phyloP scores from a whole-genome alignment of 2,113 vertebrate genomes.

The Eublepharis macularius region DNA sequence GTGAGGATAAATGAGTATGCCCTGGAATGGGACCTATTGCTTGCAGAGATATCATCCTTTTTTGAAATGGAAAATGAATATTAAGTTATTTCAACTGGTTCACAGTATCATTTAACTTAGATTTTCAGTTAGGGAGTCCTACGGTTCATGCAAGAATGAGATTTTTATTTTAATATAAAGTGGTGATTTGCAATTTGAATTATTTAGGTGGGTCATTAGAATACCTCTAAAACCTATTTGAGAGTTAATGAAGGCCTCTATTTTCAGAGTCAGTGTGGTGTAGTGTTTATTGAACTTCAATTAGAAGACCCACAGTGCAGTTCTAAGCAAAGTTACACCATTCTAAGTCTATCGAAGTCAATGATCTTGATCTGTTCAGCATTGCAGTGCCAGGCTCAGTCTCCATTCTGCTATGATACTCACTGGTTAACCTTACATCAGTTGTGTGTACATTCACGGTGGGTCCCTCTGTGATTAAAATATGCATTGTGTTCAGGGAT shows the following conservation, averaged over 20 bases:
- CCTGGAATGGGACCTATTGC: background rate
- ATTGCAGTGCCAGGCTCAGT: too few relatives aligned
- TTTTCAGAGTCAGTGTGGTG: background rate
- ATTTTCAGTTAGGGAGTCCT: background rate
- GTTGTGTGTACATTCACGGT: too few relatives aligned
- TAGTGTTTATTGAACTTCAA: too few relatives aligned
- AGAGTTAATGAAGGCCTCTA: background rate
- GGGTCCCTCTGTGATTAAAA: too few relatives aligned
- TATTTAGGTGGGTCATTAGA: background rate
- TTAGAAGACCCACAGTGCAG: too few relatives aligned
- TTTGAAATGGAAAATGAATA: background rate
- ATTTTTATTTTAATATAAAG: background rate
- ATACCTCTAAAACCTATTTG: background rate
- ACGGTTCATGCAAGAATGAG: background rate
- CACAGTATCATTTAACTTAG: background rate
- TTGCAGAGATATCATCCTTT: background rate
- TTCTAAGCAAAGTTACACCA: too few relatives aligned
- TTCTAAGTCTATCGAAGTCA: too few relatives aligned
- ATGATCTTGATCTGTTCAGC: too few relatives aligned
- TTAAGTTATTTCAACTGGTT: too few relatives aligned
- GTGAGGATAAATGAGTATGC: background rate
- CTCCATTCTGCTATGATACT: too few relatives aligned
- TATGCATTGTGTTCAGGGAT: too few relatives aligned
- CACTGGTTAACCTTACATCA: too few relatives aligned
- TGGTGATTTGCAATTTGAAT: background rate